Conservation (phyloP, 2,797 vertebrate genomes). For the Benthosema pterotum region DNA sequence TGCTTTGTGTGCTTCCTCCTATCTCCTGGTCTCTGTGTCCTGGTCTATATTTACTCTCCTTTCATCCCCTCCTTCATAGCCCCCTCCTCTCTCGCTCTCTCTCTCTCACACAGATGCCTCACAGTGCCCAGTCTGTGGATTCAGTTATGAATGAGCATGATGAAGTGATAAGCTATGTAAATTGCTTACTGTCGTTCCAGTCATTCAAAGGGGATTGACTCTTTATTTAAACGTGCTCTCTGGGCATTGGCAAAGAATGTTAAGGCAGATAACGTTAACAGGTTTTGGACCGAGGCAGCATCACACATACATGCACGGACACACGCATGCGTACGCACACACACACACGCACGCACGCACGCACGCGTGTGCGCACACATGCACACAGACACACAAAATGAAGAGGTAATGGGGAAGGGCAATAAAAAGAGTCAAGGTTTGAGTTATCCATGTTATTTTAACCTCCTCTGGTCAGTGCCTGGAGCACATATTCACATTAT, state of each 20-base stretch:
- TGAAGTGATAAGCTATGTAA: conserved; percentile 50
- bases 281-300: conserved; percentile 25
- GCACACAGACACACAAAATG: not conserved
- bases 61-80: not conserved
- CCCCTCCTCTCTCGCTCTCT: not conserved
- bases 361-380: not conserved
- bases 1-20: not conserved
- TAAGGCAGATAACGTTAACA: conserved; percentile 48
- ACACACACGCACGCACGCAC: conserved; percentile 2
- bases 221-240: conserved; percentile 59
- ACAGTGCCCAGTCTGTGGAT: not conserved
- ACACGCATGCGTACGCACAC: not conserved
- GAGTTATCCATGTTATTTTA: conserved; percentile 35
- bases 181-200: conserved; percentile 38
- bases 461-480: not conserved
- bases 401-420: not conserved
- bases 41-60: not conserved
- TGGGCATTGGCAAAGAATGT: conserved; percentile 47
- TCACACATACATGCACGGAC: not conserved
- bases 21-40: not conserved
- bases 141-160: conserved; percentile 44
- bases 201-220: conserved; percentile 39
- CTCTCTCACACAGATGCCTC: not conserved
- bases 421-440: conserved; percentile 24
- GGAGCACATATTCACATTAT: conserved; percentile 13